phyloP scores from a whole-genome alignment of 2,888 invertebrate species.

The Andrena flavipes region DNA sequence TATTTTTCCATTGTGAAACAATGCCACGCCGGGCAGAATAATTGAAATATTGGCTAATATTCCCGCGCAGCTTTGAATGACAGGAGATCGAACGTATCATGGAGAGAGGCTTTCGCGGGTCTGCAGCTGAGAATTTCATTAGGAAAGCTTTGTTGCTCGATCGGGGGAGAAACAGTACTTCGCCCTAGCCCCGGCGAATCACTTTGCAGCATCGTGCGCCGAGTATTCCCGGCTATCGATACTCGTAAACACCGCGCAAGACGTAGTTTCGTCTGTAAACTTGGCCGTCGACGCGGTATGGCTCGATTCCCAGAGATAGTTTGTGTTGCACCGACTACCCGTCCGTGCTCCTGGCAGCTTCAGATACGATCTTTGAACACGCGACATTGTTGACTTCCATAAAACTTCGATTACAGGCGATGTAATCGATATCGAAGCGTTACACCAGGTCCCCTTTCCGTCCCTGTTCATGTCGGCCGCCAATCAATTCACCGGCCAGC shows the following conservation, averaged over 20 bases:
- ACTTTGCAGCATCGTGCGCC: slow-evolving; percentile 51
- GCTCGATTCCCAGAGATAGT: slow-evolving; percentile 57
- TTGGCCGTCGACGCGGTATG: slow-evolving; percentile 47
- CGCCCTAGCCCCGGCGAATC: slow-evolving; percentile 30
- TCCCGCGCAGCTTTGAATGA: neutral
- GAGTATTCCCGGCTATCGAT: slow-evolving; percentile 63
- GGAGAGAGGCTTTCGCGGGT: slow-evolving; percentile 14
- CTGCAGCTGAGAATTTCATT: slow-evolving; percentile 46
- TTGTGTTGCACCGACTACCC: slow-evolving; percentile 48
- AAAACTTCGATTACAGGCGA: slow-evolving; percentile 54
- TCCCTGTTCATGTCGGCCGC: slow-evolving; percentile 4
- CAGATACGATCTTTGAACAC: slow-evolving; percentile 58
- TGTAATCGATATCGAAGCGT: slow-evolving; percentile 47
- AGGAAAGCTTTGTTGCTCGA: slow-evolving; percentile 46
- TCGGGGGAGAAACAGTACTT: slow-evolving; percentile 23
- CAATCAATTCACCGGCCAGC: neutral
- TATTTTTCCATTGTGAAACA: neutral
- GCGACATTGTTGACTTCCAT: slow-evolving; percentile 58
- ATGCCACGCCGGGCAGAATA: neutral
- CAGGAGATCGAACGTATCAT: neutral
- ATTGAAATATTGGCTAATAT: slow-evolving; percentile 9
- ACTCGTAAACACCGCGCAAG: slow-evolving; percentile 62
- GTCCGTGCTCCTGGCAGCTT: slow-evolving; percentile 52
- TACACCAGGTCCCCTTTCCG: neutral
- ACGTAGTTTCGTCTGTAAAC: slow-evolving; percentile 62